Evolutionary conservation across 2,797 vertebrate species (phyloP).

Genomic region (Darevskia mixta): DNA sequence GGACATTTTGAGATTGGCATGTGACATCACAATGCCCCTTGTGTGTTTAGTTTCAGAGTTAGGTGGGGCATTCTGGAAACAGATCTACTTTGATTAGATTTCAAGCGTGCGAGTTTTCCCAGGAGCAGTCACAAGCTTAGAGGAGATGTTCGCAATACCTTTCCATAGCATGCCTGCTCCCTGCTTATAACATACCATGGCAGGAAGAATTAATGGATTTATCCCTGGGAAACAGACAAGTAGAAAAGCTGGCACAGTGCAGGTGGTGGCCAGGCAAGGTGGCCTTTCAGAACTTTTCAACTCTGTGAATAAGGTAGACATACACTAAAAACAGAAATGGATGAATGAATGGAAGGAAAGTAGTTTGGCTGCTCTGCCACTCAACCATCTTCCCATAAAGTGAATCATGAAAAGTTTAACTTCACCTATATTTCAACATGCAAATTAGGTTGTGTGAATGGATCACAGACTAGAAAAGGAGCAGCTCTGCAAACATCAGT

Average conservation of each 20-base stretch:
- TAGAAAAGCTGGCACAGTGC: not conserved
- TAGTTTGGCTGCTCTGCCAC: not conserved
- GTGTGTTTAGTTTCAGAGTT: not conserved
- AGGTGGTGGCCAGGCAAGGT: not conserved
- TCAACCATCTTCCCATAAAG: not conserved
- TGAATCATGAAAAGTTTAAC: not conserved
- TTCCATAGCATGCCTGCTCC: not conserved
- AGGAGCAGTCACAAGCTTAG: not conserved
- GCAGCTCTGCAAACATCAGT: not conserved
- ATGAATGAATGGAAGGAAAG: not conserved
- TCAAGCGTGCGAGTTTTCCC: not conserved
- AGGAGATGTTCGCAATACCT: not conserved
- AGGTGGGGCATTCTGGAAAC: not conserved
- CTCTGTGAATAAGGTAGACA: not conserved
- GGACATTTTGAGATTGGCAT: not conserved
- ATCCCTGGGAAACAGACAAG: not conserved
- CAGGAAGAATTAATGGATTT: not conserved
- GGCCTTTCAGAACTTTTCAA: not conserved
- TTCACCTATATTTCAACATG: not conserved
- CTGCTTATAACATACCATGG: not conserved
- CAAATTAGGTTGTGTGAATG: not conserved
- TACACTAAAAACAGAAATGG: not conserved
- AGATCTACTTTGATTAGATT: not conserved
- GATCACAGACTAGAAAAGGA: not conserved
- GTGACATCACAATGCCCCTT: not conserved